Percentiles rank a stretch among this genome's conserved stretches.
These are phyloP conservation scores for Coenobita brevimanus DNA, from an alignment of 1,140 invertebrate species.

Conservation along the genomic window DNA sequence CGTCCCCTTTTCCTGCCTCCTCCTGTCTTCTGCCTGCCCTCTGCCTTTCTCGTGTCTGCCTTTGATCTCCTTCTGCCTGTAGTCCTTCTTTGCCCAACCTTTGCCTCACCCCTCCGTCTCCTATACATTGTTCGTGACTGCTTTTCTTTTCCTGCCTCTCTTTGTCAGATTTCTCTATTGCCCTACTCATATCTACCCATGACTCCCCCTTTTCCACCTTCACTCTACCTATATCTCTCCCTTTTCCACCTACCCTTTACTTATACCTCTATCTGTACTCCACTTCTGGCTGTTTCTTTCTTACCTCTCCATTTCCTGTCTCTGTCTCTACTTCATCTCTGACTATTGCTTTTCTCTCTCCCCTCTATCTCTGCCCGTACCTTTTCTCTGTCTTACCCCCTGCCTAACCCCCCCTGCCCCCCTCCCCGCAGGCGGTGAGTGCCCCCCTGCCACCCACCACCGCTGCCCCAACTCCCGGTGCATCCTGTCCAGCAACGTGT, in stretches of 20 bases:
- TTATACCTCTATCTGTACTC: background rate
- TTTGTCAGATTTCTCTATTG: background rate
- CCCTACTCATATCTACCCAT: too few relatives aligned
- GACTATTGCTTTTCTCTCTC: background rate
- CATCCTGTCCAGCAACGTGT: conserved; percentile 23
- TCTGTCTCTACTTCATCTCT: background rate
- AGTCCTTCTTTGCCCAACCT: background rate
- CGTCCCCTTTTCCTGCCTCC: too few relatives aligned
- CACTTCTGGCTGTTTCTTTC: background rate
- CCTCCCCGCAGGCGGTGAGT: conserved; percentile 16
- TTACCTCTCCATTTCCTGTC: background rate
- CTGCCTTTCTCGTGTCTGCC: background rate
- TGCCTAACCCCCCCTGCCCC: too few relatives aligned
- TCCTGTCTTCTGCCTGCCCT: background rate
- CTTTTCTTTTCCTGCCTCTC: background rate
- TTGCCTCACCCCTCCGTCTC: background rate
- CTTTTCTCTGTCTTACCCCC: too few relatives aligned
- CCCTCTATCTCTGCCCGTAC: background rate
- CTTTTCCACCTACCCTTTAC: background rate
- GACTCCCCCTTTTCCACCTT: background rate
- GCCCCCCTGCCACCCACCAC: background rate
- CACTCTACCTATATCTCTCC: background rate
- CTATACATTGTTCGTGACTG: background rate
- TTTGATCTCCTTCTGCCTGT: background rate
- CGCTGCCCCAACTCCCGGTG: conserved; percentile 32